Conservation (phyloP, 2,113 vertebrate species). For the Alaudala cheleensis region DNA sequence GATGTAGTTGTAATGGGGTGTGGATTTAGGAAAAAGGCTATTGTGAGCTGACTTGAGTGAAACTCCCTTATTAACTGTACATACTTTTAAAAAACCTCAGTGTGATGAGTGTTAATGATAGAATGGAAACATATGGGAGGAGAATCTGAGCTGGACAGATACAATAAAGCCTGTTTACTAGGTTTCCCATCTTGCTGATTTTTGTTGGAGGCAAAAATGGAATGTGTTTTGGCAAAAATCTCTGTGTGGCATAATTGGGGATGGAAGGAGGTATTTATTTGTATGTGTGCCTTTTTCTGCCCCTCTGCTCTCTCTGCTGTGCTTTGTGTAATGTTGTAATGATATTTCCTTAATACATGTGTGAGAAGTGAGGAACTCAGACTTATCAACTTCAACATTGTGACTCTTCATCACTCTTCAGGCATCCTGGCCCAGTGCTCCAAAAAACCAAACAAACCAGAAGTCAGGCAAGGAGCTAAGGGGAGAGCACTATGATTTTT, state of each 20-base stretch:
- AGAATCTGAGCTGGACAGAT: background rate
- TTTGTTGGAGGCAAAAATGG: background rate
- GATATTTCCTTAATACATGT: background rate
- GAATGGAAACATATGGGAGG: background rate
- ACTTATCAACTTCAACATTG: background rate
- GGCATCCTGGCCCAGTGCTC: background rate
- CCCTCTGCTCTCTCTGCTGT: background rate
- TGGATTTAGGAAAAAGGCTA: background rate
- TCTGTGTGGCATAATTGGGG: background rate
- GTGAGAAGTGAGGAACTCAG: background rate
- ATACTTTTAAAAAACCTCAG: background rate
- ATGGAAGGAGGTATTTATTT: background rate
- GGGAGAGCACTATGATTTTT: accelerated
- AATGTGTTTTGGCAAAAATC: background rate
- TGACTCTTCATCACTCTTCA: background rate
- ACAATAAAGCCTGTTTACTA: background rate
- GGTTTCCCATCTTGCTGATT: background rate
- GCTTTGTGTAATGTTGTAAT: background rate
- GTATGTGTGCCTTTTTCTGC: background rate
- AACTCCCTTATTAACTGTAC: background rate
- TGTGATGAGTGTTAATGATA: background rate
- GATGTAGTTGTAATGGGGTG: background rate
- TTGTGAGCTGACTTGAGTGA: background rate
- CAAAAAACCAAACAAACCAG: background rate
- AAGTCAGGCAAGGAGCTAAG: background rate